Base-by-base conservation (phyloP, 2,888 invertebrate species). In the Catocala nupta region DNA sequence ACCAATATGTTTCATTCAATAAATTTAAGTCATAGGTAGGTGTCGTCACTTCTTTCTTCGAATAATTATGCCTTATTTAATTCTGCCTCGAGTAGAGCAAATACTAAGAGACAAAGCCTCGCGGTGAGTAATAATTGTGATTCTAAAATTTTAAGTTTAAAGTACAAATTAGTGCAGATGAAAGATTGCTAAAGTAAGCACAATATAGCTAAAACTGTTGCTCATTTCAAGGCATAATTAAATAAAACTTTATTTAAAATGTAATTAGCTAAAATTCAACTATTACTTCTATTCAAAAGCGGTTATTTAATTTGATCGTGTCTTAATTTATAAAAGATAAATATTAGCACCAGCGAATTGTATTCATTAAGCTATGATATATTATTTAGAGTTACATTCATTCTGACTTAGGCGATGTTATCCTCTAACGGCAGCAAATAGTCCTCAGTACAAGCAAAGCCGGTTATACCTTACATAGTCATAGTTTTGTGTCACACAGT, bases 341-440 rank as follows among this genome's bases (percentile, higher is more conserved):
- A 11, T 63, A 63, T 77, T 82, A 82, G 82, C 82, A 82, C 82
- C 82, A 78, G 80, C 71, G 52, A 70, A 77, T 77, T 71, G 71
- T 63, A 68, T 73, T 63, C 59, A 59, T 60, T 65, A 66, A 73
- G 62, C 66, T 77, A 77, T 63, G 5, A n/a, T n/a, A n/a, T 55
- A 54, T 47, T 34, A 47, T 43, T 58, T 36, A 5, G 13, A 25
- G 10, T 48, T 50, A 34, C 5, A 50, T 50, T 34, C n/a, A 25
- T 25, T 8, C 25, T 48, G 25, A 48, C 2, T 48, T 25, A 25
- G 9, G 48, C 33, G 33, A 48, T 48, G 25, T 9, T 48, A 48
- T 7, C 36, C 36, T 39, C 8, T 7, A 9, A 39, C 36, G 6
- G 36, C 6, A 9, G 36, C 36, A 39, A 39, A 2, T 39, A 39